Evolutionary conservation across 2,113 vertebrate genomes (phyloP), one percentile per base, ranked within the genome.

Genomic region (Podilymbus podiceps): DNA sequence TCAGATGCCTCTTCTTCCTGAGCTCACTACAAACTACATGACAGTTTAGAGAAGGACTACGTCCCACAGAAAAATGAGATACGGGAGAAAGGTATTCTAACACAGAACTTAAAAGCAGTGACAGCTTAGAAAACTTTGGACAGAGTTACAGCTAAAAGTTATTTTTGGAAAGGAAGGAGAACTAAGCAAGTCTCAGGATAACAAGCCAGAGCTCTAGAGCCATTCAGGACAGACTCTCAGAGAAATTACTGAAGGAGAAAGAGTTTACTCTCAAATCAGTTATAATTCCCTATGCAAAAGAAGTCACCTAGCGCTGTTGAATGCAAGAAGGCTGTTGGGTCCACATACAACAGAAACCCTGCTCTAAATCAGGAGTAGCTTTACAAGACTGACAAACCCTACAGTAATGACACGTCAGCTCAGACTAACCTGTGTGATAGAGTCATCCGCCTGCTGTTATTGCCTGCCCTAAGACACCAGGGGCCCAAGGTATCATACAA

Each of bases 321-420:
- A 88, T 93, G 63, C 6, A 3, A 68, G 25, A 47, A 47, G 28
- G 33, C 8, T 47, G 20, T 18, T 59, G 44, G 46, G 27, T 17
- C 87, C 38, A 62, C 3, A 49, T 15, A 11, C 38, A 89, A 14
- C 40, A 42, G 63, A 96, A 92, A 53, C 85, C 7, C 18, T 27
- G 8, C 72, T 90, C 62, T 79, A 31, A 53, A 71, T 60, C 27
- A 53, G 19, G 8, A 68, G 30, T 5, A 60, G 22, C 12, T 75
- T 83, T 68, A 55, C 33, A 62, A 71, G 60, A 59, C 20, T 91
- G 71, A 84, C 46, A 84, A 81, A 63, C 15, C 24, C 63, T 44
- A 75, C 2, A 1, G 55, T n/a, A 31, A 35, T 11, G 18, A 85
- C 76, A 40, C 0, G 0, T 59, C 71, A 84, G 30, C n/a, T 90